A percentile compares a stretch with the other conserved stretches of the same genome.
phyloP scores from a whole-genome alignment of 2,888 invertebrate genomes.

The Subacronicta megacephala region DNA sequence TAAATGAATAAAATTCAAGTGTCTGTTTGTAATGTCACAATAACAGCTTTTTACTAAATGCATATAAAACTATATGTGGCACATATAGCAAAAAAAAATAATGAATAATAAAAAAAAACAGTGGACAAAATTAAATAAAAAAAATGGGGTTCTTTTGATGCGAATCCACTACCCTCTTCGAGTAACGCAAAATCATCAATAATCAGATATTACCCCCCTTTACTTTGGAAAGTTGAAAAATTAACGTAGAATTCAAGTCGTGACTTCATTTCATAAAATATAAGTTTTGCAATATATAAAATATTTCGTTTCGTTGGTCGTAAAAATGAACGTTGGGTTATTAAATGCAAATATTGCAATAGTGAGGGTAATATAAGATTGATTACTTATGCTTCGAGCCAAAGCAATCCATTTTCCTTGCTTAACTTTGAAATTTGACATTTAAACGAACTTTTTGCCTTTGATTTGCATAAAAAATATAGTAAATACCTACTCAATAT shows the following conservation, averaged over 20 bases:
- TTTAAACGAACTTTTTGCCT: constrained; percentile 11
- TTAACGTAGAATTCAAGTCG: background rate
- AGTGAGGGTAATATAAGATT: constrained; percentile 41
- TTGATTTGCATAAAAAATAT: constrained; percentile 18
- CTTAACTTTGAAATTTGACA: constrained; percentile 36
- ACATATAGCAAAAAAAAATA: too few species aligned
- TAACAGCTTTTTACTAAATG: too few species aligned
- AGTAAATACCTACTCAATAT: background rate
- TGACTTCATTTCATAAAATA: constrained; percentile 27
- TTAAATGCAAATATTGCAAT: constrained; percentile 46
- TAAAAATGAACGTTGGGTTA: constrained; percentile 36
- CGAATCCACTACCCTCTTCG: too few species aligned
- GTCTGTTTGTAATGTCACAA: too few species aligned
- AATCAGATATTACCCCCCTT: too few species aligned
- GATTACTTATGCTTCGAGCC: constrained; percentile 28
- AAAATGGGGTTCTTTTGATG: too few species aligned
- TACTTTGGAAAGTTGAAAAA: too few species aligned
- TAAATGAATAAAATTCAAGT: too few species aligned
- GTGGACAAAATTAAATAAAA: too few species aligned
- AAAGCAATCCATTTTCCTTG: constrained; percentile 37
- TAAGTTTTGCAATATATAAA: constrained; percentile 23
- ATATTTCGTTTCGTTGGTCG: constrained; percentile 11
- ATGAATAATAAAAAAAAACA: too few species aligned
- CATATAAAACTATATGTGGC: too few species aligned
- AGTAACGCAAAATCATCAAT: too few species aligned